Conservation (phyloP, 2,888 invertebrate species). For the Pollenia labialis region DNA sequence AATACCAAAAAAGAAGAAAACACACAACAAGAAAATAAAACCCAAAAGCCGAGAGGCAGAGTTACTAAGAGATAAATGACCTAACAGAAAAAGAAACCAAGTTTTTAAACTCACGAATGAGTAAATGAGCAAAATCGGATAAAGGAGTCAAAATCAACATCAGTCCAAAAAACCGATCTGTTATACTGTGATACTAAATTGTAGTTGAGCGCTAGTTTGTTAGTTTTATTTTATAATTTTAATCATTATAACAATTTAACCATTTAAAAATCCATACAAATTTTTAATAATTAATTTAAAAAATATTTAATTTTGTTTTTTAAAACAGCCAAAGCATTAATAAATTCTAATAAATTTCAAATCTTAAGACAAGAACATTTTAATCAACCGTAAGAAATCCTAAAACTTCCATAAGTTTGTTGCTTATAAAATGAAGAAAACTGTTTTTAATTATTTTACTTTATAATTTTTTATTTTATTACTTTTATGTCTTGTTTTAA, state of each 20-base stretch:
- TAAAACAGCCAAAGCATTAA: conserved; percentile 62
- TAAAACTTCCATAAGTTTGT: conserved; percentile 68
- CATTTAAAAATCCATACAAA: conserved; percentile 20
- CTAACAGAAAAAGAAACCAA: conserved; percentile 48
- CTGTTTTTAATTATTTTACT: conserved; percentile 31
- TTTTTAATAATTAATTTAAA: conserved; percentile 14
- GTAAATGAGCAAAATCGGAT: conserved; percentile 59
- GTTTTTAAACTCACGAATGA: conserved; percentile 61
- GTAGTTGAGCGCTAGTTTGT: conserved; percentile 81
- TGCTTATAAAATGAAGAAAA: conserved; percentile 49
- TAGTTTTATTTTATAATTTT: conserved; percentile 75
- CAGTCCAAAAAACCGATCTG: conserved; percentile 57
- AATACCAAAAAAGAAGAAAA: conserved; percentile 78
- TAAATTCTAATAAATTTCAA: conserved; percentile 35
- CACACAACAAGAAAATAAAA: too few relatives aligned
- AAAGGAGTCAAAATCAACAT: conserved; percentile 21
- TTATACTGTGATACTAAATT: conserved; percentile 82
- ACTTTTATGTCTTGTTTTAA: conserved; percentile 30
- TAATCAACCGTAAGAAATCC: conserved; percentile 54
- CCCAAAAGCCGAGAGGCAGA: conserved; percentile 50
- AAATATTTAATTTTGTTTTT: conserved; percentile 47
- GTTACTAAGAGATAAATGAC: conserved; percentile 50
- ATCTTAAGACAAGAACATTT: conserved; percentile 31
- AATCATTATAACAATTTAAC: conserved; percentile 42
- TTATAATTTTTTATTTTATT: conserved; percentile 31